Conservation (phyloP, 2,113 vertebrate genomes). For the Serinus canaria region DNA sequence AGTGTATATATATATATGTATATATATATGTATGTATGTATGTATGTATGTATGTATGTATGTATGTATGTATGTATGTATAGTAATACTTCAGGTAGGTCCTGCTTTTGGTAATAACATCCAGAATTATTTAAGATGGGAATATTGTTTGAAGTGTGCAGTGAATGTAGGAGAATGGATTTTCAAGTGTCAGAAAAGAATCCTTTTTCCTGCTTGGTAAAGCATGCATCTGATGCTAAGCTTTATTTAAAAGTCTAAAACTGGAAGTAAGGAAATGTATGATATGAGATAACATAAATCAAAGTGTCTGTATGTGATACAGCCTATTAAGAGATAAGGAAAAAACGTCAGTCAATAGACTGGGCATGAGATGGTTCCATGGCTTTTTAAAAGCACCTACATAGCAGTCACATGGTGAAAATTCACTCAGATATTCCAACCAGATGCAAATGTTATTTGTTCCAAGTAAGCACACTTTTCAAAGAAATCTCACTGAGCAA, state of each 20-base stretch:
- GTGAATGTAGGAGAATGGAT: neutral
- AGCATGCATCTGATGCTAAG: neutral
- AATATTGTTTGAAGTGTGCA: neutral
- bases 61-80: no score
- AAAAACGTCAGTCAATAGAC: neutral
- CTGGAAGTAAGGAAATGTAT: neutral
- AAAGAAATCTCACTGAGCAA: neutral
- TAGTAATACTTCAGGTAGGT: neutral
- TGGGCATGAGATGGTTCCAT: neutral
- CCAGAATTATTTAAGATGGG: neutral
- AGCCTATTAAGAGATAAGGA: neutral
- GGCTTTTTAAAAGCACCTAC: neutral
- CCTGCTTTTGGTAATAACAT: neutral
- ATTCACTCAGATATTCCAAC: neutral
- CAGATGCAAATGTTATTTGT: neutral
- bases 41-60: no score
- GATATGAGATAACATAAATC: neutral
- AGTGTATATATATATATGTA: fast-evolving
- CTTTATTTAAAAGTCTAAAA: neutral
- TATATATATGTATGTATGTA: no score
- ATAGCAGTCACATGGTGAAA: neutral
- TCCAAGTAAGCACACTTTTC: neutral
- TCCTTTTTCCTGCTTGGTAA: neutral
- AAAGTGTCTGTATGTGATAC: neutral
- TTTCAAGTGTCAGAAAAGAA: neutral